Percentiles rank a stretch among this genome's conserved stretches.
phyloP scores from a whole-genome alignment of 2,797 vertebrate species.

The Chelonia mydas region DNA sequence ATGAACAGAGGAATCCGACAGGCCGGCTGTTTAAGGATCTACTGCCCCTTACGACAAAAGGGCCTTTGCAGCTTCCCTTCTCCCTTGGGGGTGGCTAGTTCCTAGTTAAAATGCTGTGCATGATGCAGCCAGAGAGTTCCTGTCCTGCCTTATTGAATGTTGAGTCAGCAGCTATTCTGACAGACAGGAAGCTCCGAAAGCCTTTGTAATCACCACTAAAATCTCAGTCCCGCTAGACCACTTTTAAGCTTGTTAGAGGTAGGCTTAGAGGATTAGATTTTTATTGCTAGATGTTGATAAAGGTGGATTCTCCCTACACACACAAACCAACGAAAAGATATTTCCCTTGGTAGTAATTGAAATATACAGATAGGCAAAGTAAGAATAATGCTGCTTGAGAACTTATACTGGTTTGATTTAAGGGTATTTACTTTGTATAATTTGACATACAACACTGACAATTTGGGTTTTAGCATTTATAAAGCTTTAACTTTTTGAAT shows the following conservation, averaged over 20 bases:
- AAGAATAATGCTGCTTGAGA: background rate
- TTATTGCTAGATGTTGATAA: background rate
- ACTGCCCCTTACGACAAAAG: background rate
- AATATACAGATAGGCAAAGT: background rate
- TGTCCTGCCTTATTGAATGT: background rate
- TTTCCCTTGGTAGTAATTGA: background rate
- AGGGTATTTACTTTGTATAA: background rate
- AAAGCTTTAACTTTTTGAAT: background rate
- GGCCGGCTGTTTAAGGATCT: fast-evolving
- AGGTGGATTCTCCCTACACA: background rate
- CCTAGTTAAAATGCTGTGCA: background rate
- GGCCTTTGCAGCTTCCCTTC: background rate
- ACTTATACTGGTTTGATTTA: background rate
- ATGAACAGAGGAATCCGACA: background rate
- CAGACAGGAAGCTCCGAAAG: background rate
- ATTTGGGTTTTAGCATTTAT: background rate
- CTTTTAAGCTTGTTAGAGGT: background rate
- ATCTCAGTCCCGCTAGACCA: background rate
- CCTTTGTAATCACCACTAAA: background rate
- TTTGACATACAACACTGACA: background rate
- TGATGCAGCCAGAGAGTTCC: background rate
- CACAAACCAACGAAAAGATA: background rate
- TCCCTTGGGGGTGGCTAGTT: background rate
- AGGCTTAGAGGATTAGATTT: background rate
- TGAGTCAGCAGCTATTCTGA: background rate